Evolutionary conservation across 37 sponge, comb jelly and placozoan species (phyloP), one percentile per base, ranked within the genome.

Genomic region (Diacarnus erythraeanus): DNA sequence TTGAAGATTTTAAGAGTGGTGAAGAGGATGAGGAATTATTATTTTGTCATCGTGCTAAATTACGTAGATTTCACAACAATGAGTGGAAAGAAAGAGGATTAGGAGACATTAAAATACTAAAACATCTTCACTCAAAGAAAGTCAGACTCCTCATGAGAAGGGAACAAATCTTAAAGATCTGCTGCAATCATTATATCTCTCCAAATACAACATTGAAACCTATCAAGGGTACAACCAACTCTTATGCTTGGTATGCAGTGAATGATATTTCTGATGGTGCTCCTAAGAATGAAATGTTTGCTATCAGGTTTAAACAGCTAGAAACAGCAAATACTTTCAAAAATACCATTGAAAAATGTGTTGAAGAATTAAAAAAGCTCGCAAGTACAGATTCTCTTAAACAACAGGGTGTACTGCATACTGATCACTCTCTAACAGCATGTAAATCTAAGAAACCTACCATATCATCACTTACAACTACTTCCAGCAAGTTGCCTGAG

Each of bases 51-150:
- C 71, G 94, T 38, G 83, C 87, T 20, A 96, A 93, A 58, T 84
- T 98, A 64, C 96, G 65, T 70, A 87, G 99, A 26, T 98, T 87
- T 69, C 90, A 90, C 63, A 73, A 26, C n/a, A 65, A 15, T 3
- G 83, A 93, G 60, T 98, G 96, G 96, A 98, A 98, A 83, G 99
- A 98, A 80, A 81, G 96, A 44, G 99, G 99, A 33, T 69, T 91
- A 44, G 99, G 99, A 51, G 94, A 95, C 31, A 88, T 98, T 42
- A 95, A 91, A 74, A 86, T 98, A 8, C 59, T 89, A 31, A 58
- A 76, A 38, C 74, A 90, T 85, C 37, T n/a, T 59, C 64, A 75
- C 34, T 85, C 82, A 30, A 84, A 83, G 3, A 87, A 74, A 69
- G 84, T 66, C 1, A 57, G 96, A 42, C 8, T 98, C 30, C 26